Evolutionary conservation across 2,113 vertebrate species (phyloP).

Genomic region (Phaethon lepturus): DNA sequence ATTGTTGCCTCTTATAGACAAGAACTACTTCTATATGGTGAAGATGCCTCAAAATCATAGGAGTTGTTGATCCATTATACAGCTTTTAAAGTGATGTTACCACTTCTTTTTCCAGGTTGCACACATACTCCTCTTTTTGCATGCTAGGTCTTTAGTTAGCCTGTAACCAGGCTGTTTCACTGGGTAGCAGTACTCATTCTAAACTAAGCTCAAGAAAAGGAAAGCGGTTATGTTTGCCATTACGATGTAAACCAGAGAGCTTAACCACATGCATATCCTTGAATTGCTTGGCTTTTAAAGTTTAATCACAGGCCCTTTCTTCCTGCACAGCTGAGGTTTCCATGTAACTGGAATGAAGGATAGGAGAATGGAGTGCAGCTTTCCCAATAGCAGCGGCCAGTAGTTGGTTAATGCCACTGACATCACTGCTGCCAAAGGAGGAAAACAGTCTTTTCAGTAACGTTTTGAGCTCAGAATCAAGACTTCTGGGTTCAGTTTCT

Average conservation of each 20-base stretch:
- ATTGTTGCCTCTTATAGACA: not conserved
- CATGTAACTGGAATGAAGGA: not conserved
- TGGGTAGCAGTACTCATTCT: slow-evolving; percentile 20
- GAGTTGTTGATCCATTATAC: not conserved
- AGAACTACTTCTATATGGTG: not conserved
- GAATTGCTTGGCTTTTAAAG: slow-evolving; percentile 68
- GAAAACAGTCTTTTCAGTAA: not conserved
- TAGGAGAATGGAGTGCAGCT: not conserved
- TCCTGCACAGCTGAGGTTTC: slow-evolving; percentile 29
- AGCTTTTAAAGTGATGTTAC: not conserved
- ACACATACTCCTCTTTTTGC: not conserved
- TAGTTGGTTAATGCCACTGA: not conserved
- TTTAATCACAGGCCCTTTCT: slow-evolving; percentile 37
- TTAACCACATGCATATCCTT: slow-evolving; percentile 55
- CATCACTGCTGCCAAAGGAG: not conserved
- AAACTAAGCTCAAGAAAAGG: slow-evolving; percentile 12
- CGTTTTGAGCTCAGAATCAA: not conserved
- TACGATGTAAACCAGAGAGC: slow-evolving; percentile 47
- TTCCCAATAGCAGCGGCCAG: not conserved
- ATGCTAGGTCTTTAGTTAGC: not conserved
- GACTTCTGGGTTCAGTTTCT: slow-evolving; percentile 1
- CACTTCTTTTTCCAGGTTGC: not conserved
- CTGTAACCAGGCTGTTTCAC: not conserved
- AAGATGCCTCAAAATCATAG: not conserved
- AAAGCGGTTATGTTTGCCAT: not conserved